Conservation (phyloP, 2,797 vertebrate genomes). For the Ptychadena robeensis region DNA sequence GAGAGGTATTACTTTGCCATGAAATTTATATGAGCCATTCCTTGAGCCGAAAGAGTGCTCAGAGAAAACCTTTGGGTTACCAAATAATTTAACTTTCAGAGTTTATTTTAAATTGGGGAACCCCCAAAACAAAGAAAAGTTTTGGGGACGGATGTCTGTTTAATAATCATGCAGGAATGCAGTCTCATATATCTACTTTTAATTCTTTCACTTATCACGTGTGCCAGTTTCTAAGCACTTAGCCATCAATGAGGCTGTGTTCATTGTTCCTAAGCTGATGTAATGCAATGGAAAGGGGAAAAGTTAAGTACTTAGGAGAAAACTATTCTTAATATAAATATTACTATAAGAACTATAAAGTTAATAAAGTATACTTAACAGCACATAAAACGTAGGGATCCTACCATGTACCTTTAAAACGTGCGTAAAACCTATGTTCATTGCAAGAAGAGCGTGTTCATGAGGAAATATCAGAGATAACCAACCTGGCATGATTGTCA, state of each 20-base stretch:
- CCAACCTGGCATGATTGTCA: too few species aligned
- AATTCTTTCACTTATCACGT: neutral
- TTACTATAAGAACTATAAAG: conserved; percentile 6
- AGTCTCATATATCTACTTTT: neutral
- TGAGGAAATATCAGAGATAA: neutral
- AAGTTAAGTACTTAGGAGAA: neutral
- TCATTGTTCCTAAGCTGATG: neutral
- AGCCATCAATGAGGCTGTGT: neutral
- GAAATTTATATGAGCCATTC: conserved; percentile 24
- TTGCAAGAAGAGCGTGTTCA: neutral
- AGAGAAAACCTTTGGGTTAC: conserved; percentile 21
- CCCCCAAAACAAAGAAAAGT: conserved; percentile 21
- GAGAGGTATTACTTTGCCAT: conserved; percentile 51
- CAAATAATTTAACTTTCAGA: conserved; percentile 56
- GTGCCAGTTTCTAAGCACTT: neutral
- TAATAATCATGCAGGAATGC: neutral
- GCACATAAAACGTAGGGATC: neutral
- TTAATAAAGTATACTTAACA: neutral
- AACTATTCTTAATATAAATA: neutral
- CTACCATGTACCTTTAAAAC: neutral
- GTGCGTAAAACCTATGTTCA: neutral
- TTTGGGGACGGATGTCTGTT: neutral
- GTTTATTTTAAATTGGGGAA: conserved; percentile 28
- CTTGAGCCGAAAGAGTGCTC: conserved; percentile 53
- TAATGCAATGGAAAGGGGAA: neutral